These are phyloP conservation scores for Coenonympha glycerion DNA, from an alignment of 2,888 invertebrate species.

Conservation along the genomic window DNA sequence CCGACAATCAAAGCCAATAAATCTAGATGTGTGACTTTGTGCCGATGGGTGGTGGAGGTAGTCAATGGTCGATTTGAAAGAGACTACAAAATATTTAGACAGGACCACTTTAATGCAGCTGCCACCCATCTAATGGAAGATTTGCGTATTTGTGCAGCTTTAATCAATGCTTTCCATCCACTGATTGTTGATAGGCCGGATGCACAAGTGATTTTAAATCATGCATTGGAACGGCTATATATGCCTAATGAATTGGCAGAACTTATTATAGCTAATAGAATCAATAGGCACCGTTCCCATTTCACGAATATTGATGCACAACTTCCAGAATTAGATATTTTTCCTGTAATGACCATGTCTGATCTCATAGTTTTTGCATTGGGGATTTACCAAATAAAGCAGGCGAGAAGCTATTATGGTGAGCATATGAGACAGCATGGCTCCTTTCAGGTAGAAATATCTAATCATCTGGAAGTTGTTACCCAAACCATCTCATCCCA, in stretches of 20 bases:
- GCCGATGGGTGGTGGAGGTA: conserved; percentile 20
- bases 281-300: not conserved
- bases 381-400: not conserved
- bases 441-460: not conserved
- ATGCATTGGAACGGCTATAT: not conserved
- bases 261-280: not conserved
- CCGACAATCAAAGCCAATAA: conserved; percentile 1
- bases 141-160: conserved; percentile 17
- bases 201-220: not conserved
- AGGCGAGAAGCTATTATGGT: not conserved
- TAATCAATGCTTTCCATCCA: conserved; percentile 23
- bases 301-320: not conserved
- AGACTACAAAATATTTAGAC: conserved; percentile 17
- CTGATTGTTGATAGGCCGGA: not conserved
- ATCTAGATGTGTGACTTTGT: not conserved
- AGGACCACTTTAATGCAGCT: conserved; percentile 7
- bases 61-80: conserved; percentile 20
- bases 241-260: not conserved
- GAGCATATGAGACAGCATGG: not conserved
- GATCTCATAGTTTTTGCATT: not conserved
- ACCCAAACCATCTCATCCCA: not conserved
- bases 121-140: conserved; percentile 18
- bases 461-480: not conserved
- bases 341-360: not conserved
- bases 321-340: not conserved